phyloP scores from a whole-genome alignment of 2,797 vertebrate genomes.

The Sciurus vulgaris region DNA sequence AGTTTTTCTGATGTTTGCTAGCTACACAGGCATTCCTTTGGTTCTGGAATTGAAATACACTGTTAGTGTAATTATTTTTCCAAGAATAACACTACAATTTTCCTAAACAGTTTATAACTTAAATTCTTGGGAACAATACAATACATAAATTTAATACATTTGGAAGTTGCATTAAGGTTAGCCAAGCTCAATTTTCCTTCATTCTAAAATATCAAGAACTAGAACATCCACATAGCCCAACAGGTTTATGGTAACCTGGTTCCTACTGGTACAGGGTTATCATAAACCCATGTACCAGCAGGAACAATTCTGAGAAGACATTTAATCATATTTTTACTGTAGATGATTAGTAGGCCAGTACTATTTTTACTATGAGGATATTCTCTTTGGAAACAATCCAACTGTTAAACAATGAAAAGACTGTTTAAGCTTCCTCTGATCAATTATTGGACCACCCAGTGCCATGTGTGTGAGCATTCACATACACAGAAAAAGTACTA shows the following conservation, averaged over 20 bases:
- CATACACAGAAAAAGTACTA: not conserved
- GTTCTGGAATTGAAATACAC: slow-evolving; percentile 42
- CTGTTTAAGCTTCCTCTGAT: not conserved
- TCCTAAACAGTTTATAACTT: slow-evolving; percentile 54
- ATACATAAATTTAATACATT: slow-evolving; percentile 40
- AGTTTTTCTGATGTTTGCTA: slow-evolving; percentile 1
- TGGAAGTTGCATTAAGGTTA: slow-evolving; percentile 40
- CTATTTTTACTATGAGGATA: not conserved
- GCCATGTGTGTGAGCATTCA: too few species aligned
- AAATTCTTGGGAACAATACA: slow-evolving; percentile 66
- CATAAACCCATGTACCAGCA: not conserved
- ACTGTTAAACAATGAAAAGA: not conserved
- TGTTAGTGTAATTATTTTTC: slow-evolving; percentile 53
- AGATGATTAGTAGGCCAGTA: not conserved
- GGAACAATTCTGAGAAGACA: slow-evolving; percentile 37
- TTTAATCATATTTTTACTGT: slow-evolving; percentile 26
- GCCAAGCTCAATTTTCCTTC: slow-evolving; percentile 47
- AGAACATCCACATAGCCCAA: not conserved
- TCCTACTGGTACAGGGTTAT: too few species aligned
- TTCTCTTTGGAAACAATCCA: not conserved
- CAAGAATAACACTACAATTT: slow-evolving; percentile 58
- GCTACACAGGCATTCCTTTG: not conserved
- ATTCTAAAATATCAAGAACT: slow-evolving; percentile 56
- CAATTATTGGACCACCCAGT: not conserved
- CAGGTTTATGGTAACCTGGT: not conserved